These are phyloP conservation scores for Drosophila acutilabella DNA, from an alignment of 2,888 invertebrate genomes.

Conservation along the genomic window DNA sequence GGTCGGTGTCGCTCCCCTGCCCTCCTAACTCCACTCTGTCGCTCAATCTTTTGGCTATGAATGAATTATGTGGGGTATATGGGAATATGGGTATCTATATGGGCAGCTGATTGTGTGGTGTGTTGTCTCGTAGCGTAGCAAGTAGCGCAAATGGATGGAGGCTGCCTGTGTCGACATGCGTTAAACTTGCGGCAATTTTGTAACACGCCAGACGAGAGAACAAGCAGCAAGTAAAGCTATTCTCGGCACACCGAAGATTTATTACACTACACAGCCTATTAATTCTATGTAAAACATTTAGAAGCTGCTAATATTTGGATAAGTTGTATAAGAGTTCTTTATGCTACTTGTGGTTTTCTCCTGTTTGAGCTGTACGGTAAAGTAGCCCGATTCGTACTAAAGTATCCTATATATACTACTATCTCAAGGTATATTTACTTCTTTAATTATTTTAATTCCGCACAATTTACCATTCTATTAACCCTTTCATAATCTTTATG, in stretches of 20 bases:
- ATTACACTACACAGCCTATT: not conserved
- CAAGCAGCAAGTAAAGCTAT: slow-evolving; percentile 1
- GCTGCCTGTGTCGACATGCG: slow-evolving; percentile 75
- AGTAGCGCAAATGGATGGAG: slow-evolving; percentile 7
- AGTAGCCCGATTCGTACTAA: too few species aligned
- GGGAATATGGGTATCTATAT: slow-evolving; percentile 27
- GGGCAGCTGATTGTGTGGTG: slow-evolving; percentile 33
- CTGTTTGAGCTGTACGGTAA: too few species aligned
- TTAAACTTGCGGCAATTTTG: slow-evolving; percentile 81
- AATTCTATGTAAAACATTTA: not conserved
- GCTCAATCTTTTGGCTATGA: slow-evolving; percentile 76
- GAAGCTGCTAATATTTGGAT: too few species aligned
- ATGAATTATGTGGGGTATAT: slow-evolving; percentile 80
- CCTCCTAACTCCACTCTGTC: slow-evolving; percentile 24
- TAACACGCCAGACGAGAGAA: slow-evolving; percentile 65
- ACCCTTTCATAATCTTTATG: too few species aligned
- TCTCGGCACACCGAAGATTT: not conserved
- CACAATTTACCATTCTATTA: too few species aligned
- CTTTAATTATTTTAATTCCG: too few species aligned
- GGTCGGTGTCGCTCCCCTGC: not conserved
- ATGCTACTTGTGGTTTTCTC: too few species aligned
- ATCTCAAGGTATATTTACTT: too few species aligned
- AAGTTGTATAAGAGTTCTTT: too few species aligned
- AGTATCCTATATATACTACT: too few species aligned
- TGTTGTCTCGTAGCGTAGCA: not conserved